phyloP scores from a whole-genome alignment of 2,888 invertebrate species.

The Apamea epomidion region DNA sequence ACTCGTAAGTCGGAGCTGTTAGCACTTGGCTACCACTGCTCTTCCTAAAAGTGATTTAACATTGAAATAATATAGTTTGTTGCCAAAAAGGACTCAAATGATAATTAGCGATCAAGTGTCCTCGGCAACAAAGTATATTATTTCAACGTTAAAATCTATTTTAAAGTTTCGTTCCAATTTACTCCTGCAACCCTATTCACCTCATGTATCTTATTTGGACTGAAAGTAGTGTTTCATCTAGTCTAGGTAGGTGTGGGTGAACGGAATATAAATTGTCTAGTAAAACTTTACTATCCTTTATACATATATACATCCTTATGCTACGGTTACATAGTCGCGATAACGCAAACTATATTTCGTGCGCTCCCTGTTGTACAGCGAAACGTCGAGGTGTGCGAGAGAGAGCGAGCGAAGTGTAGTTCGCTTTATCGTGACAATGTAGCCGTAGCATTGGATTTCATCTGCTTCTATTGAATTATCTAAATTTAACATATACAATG shows the following conservation, averaged over 20 bases:
- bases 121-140: background rate
- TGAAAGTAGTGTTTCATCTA: background rate
- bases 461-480: background rate
- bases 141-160: background rate
- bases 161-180: background rate
- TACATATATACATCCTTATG: background rate
- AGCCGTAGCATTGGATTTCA: background rate
- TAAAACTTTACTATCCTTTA: background rate
- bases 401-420: background rate
- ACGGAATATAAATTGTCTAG: slow-evolving; percentile 6
- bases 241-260: background rate
- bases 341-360: background rate
- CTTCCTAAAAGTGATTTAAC: background rate
- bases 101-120: background rate
- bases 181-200: background rate
- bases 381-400: background rate
- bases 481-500: background rate
- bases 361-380: background rate
- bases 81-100: background rate
- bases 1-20: too few relatives aligned
- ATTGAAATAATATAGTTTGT: background rate
- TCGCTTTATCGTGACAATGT: background rate
- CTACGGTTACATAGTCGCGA: background rate
- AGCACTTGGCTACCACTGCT: too few relatives aligned
- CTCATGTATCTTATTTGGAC: background rate